Evolutionary conservation across 2,113 vertebrate genomes (phyloP).

Genomic region (Ranitomeya variabilis): DNA sequence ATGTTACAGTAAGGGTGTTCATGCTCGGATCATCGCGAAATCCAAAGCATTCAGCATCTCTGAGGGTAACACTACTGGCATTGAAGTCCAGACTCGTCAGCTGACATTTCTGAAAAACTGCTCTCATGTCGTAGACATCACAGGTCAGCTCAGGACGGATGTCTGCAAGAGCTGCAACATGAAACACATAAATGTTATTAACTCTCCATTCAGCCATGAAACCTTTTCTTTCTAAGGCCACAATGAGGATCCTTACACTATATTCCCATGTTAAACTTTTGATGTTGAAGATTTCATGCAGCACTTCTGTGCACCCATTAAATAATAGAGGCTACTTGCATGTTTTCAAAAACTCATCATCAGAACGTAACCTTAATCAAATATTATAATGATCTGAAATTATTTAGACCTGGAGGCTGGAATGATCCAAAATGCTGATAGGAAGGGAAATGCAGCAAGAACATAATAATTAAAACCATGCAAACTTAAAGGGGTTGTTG

Average conservation of each 20-base stretch:
- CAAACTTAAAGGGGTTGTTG: too few species aligned
- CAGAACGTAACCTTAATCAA: too few species aligned
- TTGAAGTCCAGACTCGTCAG: conserved; percentile 57
- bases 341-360: too few species aligned
- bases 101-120: conserved; percentile 60
- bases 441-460: too few species aligned
- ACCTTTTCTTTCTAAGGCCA: background rate
- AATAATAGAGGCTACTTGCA: too few species aligned
- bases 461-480: too few species aligned
- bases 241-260: background rate
- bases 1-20: conserved; percentile 59
- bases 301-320: too few species aligned
- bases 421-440: too few species aligned
- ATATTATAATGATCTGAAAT: too few species aligned
- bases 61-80: conserved; percentile 59
- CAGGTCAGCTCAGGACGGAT: conserved; percentile 59
- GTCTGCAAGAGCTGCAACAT: conserved; percentile 48
- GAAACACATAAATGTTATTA: background rate
- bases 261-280: too few species aligned
- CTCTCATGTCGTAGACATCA: conserved; percentile 57
- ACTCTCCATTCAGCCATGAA: background rate
- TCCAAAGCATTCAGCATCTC: conserved; percentile 50
- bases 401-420: too few species aligned
- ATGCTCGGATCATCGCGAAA: conserved; percentile 51
- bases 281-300: too few species aligned